These are phyloP conservation scores for Nomada ruficornis DNA, from an alignment of 2,888 invertebrate species.

Conservation along the genomic window DNA sequence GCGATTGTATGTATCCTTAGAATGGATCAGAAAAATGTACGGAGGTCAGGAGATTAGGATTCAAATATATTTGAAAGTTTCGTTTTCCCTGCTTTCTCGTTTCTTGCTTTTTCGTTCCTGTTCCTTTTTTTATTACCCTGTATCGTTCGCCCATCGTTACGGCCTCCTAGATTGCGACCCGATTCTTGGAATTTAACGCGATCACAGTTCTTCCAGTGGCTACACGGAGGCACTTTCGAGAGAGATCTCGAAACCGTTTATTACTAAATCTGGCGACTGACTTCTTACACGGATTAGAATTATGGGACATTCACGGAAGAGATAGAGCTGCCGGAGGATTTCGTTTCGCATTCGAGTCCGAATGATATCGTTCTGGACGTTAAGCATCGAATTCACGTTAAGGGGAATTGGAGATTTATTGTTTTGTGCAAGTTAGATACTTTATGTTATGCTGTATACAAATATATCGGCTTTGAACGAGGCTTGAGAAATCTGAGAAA, in stretches of 20 bases:
- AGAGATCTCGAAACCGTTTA: conserved; percentile 27
- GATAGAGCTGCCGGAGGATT: neutral
- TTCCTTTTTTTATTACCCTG: neutral
- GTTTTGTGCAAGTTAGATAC: neutral
- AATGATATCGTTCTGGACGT: neutral
- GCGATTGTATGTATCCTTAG: conserved; percentile 18
- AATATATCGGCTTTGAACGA: neutral
- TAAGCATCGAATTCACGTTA: conserved; percentile 12
- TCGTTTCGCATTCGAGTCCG: neutral
- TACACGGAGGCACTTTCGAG: neutral
- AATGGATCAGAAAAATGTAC: neutral
- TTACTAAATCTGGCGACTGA: conserved; percentile 30
- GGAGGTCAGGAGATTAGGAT: neutral
- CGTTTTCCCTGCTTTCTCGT: neutral
- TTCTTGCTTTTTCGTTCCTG: neutral
- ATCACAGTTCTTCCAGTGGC: conserved; percentile 7
- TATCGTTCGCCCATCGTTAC: conserved; percentile 14
- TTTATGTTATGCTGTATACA: neutral
- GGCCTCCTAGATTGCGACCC: conserved; percentile 15
- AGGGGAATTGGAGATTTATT: conserved; percentile 2
- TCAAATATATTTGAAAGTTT: neutral
- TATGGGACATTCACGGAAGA: neutral
- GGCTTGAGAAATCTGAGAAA: neutral
- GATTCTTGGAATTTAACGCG: conserved; percentile 31
- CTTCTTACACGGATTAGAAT: conserved; percentile 9